Conservation (phyloP, 2,797 vertebrate species). For the Myotis daubentonii region DNA sequence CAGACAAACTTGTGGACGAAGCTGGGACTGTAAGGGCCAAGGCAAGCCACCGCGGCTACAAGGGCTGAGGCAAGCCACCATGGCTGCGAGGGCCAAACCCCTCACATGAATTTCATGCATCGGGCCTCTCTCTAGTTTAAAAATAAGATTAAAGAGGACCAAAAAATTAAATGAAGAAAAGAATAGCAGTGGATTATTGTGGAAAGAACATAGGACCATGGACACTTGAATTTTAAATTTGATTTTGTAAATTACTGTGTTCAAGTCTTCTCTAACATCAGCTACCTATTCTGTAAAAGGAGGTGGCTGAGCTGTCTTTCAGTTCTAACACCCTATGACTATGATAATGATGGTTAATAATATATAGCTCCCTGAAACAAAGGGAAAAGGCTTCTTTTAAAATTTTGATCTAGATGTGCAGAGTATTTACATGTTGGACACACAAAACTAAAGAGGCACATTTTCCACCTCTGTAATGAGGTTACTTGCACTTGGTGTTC, state of each 20-base stretch:
- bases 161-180: not conserved
- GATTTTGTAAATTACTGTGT: not conserved
- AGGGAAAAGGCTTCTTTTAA: not conserved
- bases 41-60: too few species aligned
- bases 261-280: not conserved
- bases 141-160: not conserved
- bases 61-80: too few species aligned
- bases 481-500: not conserved
- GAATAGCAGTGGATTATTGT: not conserved
- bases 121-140: not conserved
- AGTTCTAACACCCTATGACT: not conserved
- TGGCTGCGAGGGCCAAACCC: too few species aligned
- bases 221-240: slow-evolving; percentile 23
- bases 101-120: too few species aligned
- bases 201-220: not conserved
- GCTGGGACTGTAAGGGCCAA: too few species aligned
- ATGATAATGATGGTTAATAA: not conserved
- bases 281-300: not conserved
- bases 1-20: too few species aligned
- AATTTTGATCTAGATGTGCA: not conserved
- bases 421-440: not conserved
- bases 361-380: not conserved
- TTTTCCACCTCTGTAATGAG: not conserved
- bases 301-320: not conserved
- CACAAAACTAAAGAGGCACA: not conserved